Percentiles rank a stretch among this genome's conserved stretches.
Conservation (phyloP, 2,113 vertebrate genomes). For the Pyxicephalus adspersus region DNA sequence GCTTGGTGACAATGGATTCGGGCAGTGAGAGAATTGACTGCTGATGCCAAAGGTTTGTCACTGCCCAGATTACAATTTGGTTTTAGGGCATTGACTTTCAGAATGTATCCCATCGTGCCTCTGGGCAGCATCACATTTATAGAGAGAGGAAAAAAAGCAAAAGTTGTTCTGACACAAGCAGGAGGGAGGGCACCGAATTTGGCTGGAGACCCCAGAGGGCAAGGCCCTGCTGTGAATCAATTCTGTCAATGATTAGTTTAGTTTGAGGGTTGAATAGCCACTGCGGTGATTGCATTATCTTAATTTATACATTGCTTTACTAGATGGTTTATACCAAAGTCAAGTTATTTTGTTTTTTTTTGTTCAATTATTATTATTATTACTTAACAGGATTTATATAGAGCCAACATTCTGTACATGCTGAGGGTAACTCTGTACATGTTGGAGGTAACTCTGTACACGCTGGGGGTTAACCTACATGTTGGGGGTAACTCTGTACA, state of each 20-base stretch:
- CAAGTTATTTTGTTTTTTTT: no score
- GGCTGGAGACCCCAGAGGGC: not conserved
- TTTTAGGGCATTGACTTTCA: constrained; percentile 60
- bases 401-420: no score
- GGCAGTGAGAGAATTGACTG: constrained; percentile 47
- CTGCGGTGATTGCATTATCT: no score
- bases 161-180: not conserved
- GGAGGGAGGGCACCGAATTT: not conserved
- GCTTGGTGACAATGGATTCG: constrained; percentile 48
- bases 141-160: constrained; percentile 32
- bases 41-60: constrained; percentile 11
- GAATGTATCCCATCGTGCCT: constrained; percentile 53
- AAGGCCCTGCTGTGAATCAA: not conserved
- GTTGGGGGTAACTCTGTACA: no score
- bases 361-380: no score
- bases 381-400: no score
- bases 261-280: no score
- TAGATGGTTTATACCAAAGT: no score
- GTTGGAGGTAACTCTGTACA: no score
- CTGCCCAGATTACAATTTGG: constrained; percentile 56
- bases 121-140: constrained; percentile 43
- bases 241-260: not conserved
- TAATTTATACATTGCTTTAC: no score
- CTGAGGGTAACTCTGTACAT: no score
- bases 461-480: no score